Evolutionary conservation across 2,888 invertebrate species (phyloP).

Genomic region (Aleiodes testaceus): DNA sequence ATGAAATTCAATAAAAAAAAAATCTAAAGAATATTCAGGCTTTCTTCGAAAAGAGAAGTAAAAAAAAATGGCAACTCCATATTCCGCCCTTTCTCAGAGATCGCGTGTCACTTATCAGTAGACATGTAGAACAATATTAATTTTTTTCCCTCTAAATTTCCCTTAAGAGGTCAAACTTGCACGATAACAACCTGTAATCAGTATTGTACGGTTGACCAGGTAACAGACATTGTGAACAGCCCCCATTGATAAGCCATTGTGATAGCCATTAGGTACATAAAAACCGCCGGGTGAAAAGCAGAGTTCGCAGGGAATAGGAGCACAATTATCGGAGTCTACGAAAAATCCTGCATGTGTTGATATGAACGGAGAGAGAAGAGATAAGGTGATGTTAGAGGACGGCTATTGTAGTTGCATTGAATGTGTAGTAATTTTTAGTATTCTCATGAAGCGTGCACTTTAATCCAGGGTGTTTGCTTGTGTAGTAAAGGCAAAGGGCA

Average conservation of each 20-base stretch:
- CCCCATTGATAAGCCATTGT: slow-evolving; percentile 18
- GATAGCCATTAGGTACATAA: slow-evolving; percentile 1
- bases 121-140: slow-evolving; percentile 12
- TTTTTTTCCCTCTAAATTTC: slow-evolving; percentile 7
- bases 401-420: slow-evolving; percentile 18
- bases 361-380: slow-evolving; percentile 3
- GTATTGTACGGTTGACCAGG: slow-evolving; percentile 13
- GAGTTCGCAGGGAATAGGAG: background rate
- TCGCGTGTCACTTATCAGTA: slow-evolving; percentile 26
- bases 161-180: slow-evolving; percentile 19
- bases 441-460: slow-evolving; percentile 23
- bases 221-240: background rate
- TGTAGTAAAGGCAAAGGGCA: slow-evolving; percentile 47
- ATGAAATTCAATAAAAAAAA: slow-evolving; percentile 11
- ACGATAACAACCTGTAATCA: slow-evolving; percentile 23
- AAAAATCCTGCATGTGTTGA: too few species aligned
- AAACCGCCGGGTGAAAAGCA: background rate
- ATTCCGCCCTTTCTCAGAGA: background rate
- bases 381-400: slow-evolving; percentile 10
- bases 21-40: background rate
- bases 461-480: slow-evolving; percentile 41
- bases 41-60: background rate
- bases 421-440: slow-evolving; percentile 31
- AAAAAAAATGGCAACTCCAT: background rate
- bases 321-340: too few species aligned